phyloP scores from a whole-genome alignment of 64 coral and sea anemone genomes.

The Montipora sp. region DNA sequence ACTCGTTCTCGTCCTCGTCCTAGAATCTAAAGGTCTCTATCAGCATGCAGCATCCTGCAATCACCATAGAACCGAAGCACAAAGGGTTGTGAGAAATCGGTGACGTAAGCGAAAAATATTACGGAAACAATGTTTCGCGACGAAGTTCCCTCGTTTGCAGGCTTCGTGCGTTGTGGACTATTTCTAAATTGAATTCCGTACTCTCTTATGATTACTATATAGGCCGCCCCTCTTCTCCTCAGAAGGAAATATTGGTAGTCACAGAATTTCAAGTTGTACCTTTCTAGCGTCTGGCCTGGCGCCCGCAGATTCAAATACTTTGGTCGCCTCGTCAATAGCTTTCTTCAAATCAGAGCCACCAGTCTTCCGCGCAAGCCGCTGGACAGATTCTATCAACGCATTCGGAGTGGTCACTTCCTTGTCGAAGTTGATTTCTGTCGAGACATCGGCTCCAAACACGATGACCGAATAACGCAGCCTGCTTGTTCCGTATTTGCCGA shows the following conservation, averaged over 20 bases:
- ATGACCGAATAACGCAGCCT: constrained; percentile 74
- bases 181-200: too few species aligned
- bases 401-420: constrained; percentile 27
- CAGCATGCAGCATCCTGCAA: too few species aligned
- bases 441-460: constrained; percentile 60
- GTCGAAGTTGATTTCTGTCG: constrained; percentile 49
- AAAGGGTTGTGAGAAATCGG: too few species aligned
- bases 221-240: neutral
- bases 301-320: constrained; percentile 29
- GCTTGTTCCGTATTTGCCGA: constrained; percentile 75
- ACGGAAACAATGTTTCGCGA: too few species aligned
- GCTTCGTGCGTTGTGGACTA: too few species aligned
- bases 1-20: too few species aligned
- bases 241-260: neutral
- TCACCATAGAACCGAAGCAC: too few species aligned
- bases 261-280: constrained; percentile 2
- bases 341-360: constrained; percentile 51
- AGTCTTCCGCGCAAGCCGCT: neutral
- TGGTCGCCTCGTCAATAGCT: constrained; percentile 57
- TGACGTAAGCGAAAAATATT: too few species aligned
- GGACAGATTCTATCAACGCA: constrained; percentile 54
- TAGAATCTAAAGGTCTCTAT: too few species aligned
- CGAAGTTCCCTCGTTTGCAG: too few species aligned
- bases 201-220: too few species aligned
- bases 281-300: constrained; percentile 50